Evolutionary conservation across 2,888 invertebrate genomes (phyloP), one percentile per base, ranked within the genome.

Genomic region (Orthosia gracilis): DNA sequence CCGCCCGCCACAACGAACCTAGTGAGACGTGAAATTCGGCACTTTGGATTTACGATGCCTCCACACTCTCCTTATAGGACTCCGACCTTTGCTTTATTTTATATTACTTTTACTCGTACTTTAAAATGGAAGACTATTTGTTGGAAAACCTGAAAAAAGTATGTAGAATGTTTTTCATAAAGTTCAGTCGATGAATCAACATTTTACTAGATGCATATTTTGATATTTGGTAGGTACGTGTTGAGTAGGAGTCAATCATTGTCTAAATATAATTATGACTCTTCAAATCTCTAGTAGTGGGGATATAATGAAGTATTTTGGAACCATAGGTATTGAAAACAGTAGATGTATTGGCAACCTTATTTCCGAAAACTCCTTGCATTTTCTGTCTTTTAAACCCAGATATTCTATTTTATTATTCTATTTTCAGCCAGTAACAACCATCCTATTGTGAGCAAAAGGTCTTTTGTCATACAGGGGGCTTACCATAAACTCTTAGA

Each of bases 21-120:
- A 90, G 85, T 90, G 85, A 86, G 78, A 88, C 89, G 90, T 91
- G 89, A 90, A 91, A 91, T 91, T 90, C 89, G 88, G 87, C 88
- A 88, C 88, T 90, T 88, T 67, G 82, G 85, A 90, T 90, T 91
- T 91, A 91, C 89, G 88, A 88, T 77, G 77, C 82, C 76, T 78
- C 71, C 75, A 76, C 67, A 69, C 66, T 76, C 80, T 73, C 70
- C 72, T 80, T 76, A 76, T 71, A 76, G 69, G 66, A 65, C 63
- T 55, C 45, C 69, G 83, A 82, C 78, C 83, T 80, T 74, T 74
- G 63, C 50, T 86, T 75, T 75, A 73, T 78, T 73, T 72, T 71
- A 77, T 64, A 71, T 59, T 50, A 69, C 3, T 26, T 26, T 59
- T 50, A 69, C 3, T 26, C 21, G 49, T 67, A 63, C 55, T 69